Conservation (phyloP, 1,140 invertebrate genomes). For the Idris sp. region DNA sequence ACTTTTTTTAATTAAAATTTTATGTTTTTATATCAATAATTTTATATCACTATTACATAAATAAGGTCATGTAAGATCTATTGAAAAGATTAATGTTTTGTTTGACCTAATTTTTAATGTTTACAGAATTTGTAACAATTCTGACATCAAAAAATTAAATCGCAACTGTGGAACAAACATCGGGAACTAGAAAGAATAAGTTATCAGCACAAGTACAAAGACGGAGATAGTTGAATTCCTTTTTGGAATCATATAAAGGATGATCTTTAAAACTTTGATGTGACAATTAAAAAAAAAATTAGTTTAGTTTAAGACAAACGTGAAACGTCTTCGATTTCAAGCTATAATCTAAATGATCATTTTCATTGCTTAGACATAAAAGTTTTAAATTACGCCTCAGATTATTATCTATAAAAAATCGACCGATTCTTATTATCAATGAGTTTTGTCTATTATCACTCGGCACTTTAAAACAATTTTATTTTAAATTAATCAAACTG, state of each 20-base stretch:
- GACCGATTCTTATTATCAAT: constrained; percentile 32
- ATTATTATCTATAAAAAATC: constrained; percentile 29
- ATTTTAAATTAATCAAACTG: constrained; percentile 33
- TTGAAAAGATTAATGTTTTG: too few relatives aligned
- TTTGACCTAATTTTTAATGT: too few relatives aligned
- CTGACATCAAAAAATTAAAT: constrained; percentile 80
- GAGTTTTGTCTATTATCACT: constrained; percentile 29
- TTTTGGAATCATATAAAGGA: constrained; percentile 53
- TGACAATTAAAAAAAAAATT: neutral
- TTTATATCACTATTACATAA: too few relatives aligned
- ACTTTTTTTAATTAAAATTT: too few relatives aligned
- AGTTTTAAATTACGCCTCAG: constrained; percentile 43
- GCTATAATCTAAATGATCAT: constrained; percentile 30
- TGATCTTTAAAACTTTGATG: constrained; percentile 23
- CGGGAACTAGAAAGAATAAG: constrained; percentile 38
- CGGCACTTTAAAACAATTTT: constrained; percentile 19
- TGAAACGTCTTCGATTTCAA: constrained; percentile 42
- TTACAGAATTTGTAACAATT: constrained; percentile 82
- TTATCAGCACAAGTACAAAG: constrained; percentile 53
- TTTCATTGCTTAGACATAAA: constrained; percentile 40
- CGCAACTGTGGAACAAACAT: constrained; percentile 14
- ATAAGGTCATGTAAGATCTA: too few relatives aligned
- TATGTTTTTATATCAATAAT: too few relatives aligned
- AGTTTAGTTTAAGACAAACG: constrained; percentile 20
- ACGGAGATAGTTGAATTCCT: constrained; percentile 61